phyloP scores from a whole-genome alignment of 2,888 invertebrate genomes.

The Eurytoma adleriae region DNA sequence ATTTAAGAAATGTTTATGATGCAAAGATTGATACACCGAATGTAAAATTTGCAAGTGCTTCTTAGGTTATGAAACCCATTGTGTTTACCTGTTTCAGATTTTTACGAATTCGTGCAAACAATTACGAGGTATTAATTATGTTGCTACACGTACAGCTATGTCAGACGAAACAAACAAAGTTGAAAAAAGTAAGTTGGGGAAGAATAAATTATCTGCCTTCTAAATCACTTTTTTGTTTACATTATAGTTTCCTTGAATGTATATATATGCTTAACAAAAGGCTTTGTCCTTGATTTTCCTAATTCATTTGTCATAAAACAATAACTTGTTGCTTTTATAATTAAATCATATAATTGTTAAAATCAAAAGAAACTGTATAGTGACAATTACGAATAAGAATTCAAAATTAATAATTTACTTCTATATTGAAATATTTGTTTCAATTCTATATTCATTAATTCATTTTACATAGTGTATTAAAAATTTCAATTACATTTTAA shows the following conservation, averaged over 20 bases:
- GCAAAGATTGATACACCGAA: background rate
- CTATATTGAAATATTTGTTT: no score
- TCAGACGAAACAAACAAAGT: conserved; percentile 57
- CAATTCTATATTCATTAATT: no score
- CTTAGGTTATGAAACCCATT: conserved; percentile 43
- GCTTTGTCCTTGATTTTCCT: no score
- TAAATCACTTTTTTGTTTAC: background rate
- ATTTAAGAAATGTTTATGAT: background rate
- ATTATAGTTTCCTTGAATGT: background rate
- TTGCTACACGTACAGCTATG: conserved; percentile 54
- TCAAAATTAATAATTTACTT: no score
- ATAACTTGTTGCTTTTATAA: no score
- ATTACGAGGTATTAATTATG: conserved; percentile 51
- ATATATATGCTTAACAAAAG: no score
- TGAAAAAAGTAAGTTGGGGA: conserved; percentile 65
- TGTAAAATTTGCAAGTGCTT: background rate
- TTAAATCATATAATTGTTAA: no score
- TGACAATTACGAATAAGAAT: no score
- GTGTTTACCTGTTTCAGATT: conserved; percentile 60
- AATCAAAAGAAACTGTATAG: no score
- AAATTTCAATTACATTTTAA: no score
- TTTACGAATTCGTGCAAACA: conserved; percentile 59
- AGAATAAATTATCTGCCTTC: conserved; percentile 6
- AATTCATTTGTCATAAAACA: no score
- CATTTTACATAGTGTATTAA: no score